Conservation (phyloP, 2,888 invertebrate species). For the Oligia strigilis region DNA sequence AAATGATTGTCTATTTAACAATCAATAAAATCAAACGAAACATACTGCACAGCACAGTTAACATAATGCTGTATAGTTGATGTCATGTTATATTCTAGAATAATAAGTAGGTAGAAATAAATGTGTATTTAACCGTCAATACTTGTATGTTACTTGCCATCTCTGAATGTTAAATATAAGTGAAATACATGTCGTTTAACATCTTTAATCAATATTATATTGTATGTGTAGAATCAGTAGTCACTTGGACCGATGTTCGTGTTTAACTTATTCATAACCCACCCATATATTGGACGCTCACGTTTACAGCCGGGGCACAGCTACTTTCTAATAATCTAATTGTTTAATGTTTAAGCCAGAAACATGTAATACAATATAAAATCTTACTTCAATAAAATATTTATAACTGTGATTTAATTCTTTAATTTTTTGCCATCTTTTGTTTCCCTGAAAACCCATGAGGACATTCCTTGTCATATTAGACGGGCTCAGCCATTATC, state of each 20-base stretch:
- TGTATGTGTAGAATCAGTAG: conserved; percentile 21
- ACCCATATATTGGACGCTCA: conserved; percentile 16
- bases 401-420: conserved; percentile 38
- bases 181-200: conserved; percentile 26
- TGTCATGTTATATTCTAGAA: conserved; percentile 2
- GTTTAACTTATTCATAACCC: conserved; percentile 2
- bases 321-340: conserved; percentile 33
- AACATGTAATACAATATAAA: conserved; percentile 58
- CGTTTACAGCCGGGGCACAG: conserved; percentile 28
- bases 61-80: neutral
- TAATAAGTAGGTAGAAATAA: conserved; percentile 38
- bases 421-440: conserved; percentile 19
- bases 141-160: conserved; percentile 21
- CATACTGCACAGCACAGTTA: neutral
- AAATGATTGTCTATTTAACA: conserved; percentile 7
- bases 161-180: conserved; percentile 30
- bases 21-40: neutral
- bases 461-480: neutral
- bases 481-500: neutral
- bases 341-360: conserved; percentile 73
- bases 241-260: conserved; percentile 41
- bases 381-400: conserved; percentile 57
- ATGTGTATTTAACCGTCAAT: conserved; percentile 28
- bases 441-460: neutral
- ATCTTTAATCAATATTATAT: conserved; percentile 5